phyloP scores from a whole-genome alignment of 37 sponge, comb jelly and placozoan genomes.

The Bolinopsis microptera region DNA sequence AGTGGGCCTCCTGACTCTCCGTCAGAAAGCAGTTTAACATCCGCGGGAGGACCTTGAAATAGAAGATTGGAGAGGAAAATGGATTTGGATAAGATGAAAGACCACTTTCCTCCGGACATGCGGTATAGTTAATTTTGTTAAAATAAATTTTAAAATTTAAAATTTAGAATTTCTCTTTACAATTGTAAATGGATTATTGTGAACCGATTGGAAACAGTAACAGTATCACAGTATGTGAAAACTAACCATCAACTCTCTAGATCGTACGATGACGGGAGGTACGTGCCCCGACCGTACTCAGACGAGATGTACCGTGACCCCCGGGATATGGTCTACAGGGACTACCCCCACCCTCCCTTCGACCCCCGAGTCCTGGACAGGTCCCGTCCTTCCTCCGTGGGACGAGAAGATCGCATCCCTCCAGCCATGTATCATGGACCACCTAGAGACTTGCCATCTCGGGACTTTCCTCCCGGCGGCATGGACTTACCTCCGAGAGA shows the following conservation, averaged over 20 bases:
- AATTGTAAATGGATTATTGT: too few relatives aligned
- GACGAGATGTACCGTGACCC: neutral
- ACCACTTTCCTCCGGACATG: neutral
- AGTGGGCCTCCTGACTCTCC: neutral
- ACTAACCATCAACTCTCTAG: too few relatives aligned
- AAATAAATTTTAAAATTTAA: too few relatives aligned
- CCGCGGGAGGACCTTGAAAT: neutral
- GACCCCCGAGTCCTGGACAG: neutral
- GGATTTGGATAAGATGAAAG: neutral
- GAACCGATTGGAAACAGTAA: too few relatives aligned
- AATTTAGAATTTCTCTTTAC: too few relatives aligned
- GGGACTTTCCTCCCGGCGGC: neutral
- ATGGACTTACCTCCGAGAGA: neutral
- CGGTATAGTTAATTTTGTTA: neutral
- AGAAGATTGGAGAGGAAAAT: neutral
- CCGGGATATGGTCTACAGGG: neutral
- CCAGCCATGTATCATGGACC: neutral
- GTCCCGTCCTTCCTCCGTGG: neutral
- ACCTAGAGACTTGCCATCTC: neutral
- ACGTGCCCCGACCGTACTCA: neutral
- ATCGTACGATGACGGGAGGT: neutral
- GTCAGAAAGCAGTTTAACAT: slow-evolving; percentile 1
- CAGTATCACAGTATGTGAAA: too few relatives aligned
- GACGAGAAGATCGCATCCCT: slow-evolving; percentile 25
- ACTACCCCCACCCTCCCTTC: neutral